A percentile compares a stretch with the other conserved stretches of the same genome.
phyloP scores from a whole-genome alignment of 2,888 invertebrate genomes.

The Dexiosoma caninum region DNA sequence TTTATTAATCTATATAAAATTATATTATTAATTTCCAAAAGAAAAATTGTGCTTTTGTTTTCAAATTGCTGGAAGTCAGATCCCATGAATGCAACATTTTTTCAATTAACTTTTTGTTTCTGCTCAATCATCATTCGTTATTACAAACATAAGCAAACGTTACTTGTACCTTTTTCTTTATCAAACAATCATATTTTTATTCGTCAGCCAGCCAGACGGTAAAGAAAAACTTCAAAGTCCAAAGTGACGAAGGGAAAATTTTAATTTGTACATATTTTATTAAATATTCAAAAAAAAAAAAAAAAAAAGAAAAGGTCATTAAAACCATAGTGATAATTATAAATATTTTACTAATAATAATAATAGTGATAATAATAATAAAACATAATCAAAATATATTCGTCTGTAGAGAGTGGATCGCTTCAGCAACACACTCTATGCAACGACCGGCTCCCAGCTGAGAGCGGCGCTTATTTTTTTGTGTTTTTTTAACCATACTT shows the following conservation, averaged over 20 bases:
- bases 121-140: constrained; percentile 50
- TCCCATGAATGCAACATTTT: constrained; percentile 1
- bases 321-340: constrained; percentile 57
- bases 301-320: constrained; percentile 33
- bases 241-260: constrained; percentile 55
- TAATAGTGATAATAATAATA: constrained; percentile 52
- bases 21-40: too few species aligned
- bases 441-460: constrained; percentile 49
- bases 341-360: constrained; percentile 62
- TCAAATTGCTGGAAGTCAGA: too few species aligned
- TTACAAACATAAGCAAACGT: constrained; percentile 31
- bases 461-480: constrained; percentile 61
- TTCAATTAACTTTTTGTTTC: constrained; percentile 56
- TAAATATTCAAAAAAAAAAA: constrained; percentile 22
- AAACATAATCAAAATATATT: constrained; percentile 41
- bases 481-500: background rate
- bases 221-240: background rate
- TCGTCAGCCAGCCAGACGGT: background rate
- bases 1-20: too few species aligned
- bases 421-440: background rate
- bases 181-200: background rate
- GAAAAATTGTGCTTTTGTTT: too few species aligned
- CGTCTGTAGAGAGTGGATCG: background rate
- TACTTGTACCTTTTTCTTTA: constrained; percentile 15
- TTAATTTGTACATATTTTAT: constrained; percentile 21